phyloP scores from a whole-genome alignment of 1,140 invertebrate species.

The Wasmannia auropunctata region DNA sequence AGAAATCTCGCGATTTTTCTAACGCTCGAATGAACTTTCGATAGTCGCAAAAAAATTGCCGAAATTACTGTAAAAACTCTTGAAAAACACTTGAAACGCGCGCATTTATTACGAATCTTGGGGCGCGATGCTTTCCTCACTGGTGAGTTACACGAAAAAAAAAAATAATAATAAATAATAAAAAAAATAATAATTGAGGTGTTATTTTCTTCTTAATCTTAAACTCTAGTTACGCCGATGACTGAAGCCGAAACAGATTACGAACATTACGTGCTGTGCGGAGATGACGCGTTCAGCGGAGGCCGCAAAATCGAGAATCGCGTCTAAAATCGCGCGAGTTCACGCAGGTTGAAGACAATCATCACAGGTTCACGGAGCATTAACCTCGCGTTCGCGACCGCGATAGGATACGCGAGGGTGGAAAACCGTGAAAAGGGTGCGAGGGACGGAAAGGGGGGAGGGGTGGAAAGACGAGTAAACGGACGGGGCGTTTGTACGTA shows the following conservation, averaged over 20 bases:
- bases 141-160: not conserved
- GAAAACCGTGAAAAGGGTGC: constrained; percentile 59
- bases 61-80: constrained; percentile 43
- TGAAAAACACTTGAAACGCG: not conserved
- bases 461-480: constrained; percentile 60
- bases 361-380: constrained; percentile 79
- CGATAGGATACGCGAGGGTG: constrained; percentile 36
- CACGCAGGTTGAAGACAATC: constrained; percentile 76
- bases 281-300: not conserved
- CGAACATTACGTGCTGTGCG: not conserved
- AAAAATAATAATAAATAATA: too few species aligned
- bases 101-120: constrained; percentile 13
- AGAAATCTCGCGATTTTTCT: constrained; percentile 3
- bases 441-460: too few species aligned
- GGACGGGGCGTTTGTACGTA: constrained; percentile 36
- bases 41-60: constrained; percentile 31
- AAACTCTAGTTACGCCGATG: constrained; percentile 14
- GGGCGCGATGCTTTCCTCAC: not conserved
- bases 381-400: constrained; percentile 62
- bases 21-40: constrained; percentile 41
- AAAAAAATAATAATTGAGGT: too few species aligned
- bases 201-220: not conserved
- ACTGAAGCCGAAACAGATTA: constrained; percentile 15
- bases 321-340: constrained; percentile 69
- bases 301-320: constrained; percentile 26